Percentiles rank a stretch among this genome's conserved stretches.
These are phyloP conservation scores for Andrena minutula DNA, from an alignment of 2,888 invertebrate species.

Conservation along the genomic window DNA sequence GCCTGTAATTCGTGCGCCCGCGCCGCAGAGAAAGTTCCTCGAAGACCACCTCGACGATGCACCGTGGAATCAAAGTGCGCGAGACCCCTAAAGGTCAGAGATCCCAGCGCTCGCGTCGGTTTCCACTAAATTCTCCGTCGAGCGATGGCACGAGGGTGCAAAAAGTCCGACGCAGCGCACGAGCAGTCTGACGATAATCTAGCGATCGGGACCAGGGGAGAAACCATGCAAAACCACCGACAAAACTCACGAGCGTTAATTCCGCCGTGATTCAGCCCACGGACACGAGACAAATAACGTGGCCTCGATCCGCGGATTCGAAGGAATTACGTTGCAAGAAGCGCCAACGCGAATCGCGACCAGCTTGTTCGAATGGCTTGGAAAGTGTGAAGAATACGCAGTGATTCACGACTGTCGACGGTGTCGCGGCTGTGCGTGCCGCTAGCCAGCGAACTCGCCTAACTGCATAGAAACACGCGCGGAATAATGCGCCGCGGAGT, in stretches of 20 bases:
- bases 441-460: conserved; percentile 8
- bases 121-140: conserved; percentile 33
- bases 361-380: conserved; percentile 7
- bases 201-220: not conserved
- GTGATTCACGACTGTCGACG: not conserved
- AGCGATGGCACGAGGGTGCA: not conserved
- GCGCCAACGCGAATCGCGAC: conserved; percentile 17
- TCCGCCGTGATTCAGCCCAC: not conserved
- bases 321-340: conserved; percentile 37
- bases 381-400: not conserved
- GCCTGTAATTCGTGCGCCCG: conserved; percentile 68
- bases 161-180: not conserved
- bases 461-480: conserved; percentile 16
- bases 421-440: not conserved
- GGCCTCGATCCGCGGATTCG: conserved; percentile 45
- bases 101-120: conserved; percentile 41
- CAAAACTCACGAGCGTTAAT: not conserved
- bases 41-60: conserved; percentile 55
- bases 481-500: conserved; percentile 23
- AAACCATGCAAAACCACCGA: not conserved
- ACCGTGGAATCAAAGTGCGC: conserved; percentile 44
- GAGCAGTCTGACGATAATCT: not conserved
- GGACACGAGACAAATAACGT: conserved; percentile 54
- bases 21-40: conserved; percentile 63
- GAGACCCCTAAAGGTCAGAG: conserved; percentile 63